phyloP scores from a whole-genome alignment of 1,140 invertebrate species.

The Drosophila ogumai region DNA sequence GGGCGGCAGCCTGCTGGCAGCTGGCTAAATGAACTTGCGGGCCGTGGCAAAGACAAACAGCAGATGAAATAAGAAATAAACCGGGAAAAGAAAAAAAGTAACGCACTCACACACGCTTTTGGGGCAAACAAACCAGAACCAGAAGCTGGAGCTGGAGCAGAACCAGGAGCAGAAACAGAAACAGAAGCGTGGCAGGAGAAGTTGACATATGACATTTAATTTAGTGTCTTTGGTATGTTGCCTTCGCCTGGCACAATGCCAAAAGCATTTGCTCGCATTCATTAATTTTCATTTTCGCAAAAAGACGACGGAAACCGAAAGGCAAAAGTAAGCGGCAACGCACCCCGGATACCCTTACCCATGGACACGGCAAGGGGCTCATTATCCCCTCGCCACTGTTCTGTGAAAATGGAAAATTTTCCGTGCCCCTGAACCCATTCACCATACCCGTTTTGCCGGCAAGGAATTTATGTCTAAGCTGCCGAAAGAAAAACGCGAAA shows the following conservation, averaged over 20 bases:
- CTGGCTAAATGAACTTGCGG: slow-evolving; percentile 71
- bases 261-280: slow-evolving; percentile 79
- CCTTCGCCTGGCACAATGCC: slow-evolving; percentile 71
- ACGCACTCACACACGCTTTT: slow-evolving; percentile 47
- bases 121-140: slow-evolving; percentile 11
- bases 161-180: slow-evolving; percentile 4
- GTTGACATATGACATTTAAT: slow-evolving; percentile 83
- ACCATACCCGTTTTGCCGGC: slow-evolving; percentile 17
- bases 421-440: slow-evolving; percentile 13
- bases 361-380: slow-evolving; percentile 4
- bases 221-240: slow-evolving; percentile 81
- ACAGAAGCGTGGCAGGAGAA: slow-evolving; percentile 32
- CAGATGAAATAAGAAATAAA: slow-evolving; percentile 64
- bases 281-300: slow-evolving; percentile 80
- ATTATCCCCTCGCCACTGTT: slow-evolving; percentile 18
- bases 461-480: slow-evolving; percentile 32
- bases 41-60: slow-evolving; percentile 71
- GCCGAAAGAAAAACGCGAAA: slow-evolving; percentile 23
- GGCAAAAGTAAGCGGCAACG: slow-evolving; percentile 20
- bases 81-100: slow-evolving; percentile 11
- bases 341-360: slow-evolving; percentile 36
- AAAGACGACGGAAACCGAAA: slow-evolving; percentile 31
- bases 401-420: slow-evolving; percentile 33
- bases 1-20: slow-evolving; percentile 48
- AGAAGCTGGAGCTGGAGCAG: not conserved